Evolutionary conservation across 2,888 invertebrate species (phyloP).

Genomic region (Cheilosia vulpina): DNA sequence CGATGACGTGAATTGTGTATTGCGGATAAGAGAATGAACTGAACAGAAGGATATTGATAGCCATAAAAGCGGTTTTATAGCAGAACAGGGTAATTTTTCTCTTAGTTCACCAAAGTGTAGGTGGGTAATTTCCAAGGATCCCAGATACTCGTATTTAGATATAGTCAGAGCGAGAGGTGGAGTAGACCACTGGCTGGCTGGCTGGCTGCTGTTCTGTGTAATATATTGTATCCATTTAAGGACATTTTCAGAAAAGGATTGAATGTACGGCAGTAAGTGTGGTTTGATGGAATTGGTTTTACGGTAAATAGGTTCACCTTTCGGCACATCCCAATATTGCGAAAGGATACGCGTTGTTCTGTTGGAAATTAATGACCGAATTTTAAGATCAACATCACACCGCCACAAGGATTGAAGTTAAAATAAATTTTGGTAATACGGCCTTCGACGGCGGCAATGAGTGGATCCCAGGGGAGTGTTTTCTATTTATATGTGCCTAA

Average conservation of each 20-base stretch:
- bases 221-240: constrained; percentile 40
- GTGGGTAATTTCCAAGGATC: constrained; percentile 11
- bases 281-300: constrained; percentile 70
- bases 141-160: neutral
- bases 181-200: neutral
- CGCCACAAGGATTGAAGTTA: constrained; percentile 36
- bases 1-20: neutral
- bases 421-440: constrained; percentile 59
- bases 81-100: constrained; percentile 46
- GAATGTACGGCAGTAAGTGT: constrained; percentile 37
- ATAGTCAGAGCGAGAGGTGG: too few relatives aligned
- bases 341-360: constrained; percentile 62
- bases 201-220: constrained; percentile 16
- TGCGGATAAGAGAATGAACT: constrained; percentile 34
- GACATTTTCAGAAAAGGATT: constrained; percentile 48
- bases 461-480: constrained; percentile 45
- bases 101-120: constrained; percentile 19
- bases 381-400: constrained; percentile 66
- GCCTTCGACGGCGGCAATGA: constrained; percentile 35
- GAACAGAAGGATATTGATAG: constrained; percentile 56
- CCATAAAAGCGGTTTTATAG: constrained; percentile 62
- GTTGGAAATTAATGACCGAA: constrained; percentile 74
- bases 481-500: constrained; percentile 30
- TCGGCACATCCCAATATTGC: constrained; percentile 58
- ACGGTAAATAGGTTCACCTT: constrained; percentile 71